A percentile compares a stretch with the other conserved stretches of the same genome.
Conservation (phyloP, 2,797 vertebrate genomes). For the Lutjanus argentimaculatus region DNA sequence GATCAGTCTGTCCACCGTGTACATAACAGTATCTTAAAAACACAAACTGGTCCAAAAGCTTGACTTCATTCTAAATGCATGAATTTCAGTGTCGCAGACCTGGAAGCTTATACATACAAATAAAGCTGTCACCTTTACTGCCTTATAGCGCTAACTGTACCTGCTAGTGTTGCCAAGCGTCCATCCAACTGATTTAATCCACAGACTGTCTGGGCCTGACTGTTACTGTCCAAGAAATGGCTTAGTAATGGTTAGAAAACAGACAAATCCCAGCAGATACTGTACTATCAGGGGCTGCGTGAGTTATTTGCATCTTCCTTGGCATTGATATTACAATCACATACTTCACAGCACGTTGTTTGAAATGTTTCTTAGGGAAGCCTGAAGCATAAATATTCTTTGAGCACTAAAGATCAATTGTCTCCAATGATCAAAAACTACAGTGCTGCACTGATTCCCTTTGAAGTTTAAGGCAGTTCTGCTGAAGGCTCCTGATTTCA, state of each 20-base stretch:
- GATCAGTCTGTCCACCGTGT: background rate
- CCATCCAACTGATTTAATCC: slow-evolving; percentile 15
- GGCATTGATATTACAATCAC: slow-evolving; percentile 77
- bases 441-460: slow-evolving; percentile 69
- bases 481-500: slow-evolving; percentile 74
- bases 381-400: slow-evolving; percentile 81
- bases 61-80: slow-evolving; percentile 16
- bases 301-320: slow-evolving; percentile 56
- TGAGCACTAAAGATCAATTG: slow-evolving; percentile 82
- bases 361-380: slow-evolving; percentile 71
- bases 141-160: background rate
- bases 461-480: slow-evolving; percentile 73
- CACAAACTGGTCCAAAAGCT: slow-evolving; percentile 8
- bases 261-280: slow-evolving; percentile 24
- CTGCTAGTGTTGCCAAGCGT: background rate
- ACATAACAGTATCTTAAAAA: slow-evolving; percentile 2
- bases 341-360: slow-evolving; percentile 64
- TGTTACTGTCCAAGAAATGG: slow-evolving; percentile 2
- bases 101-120: slow-evolving; percentile 14
- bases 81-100: slow-evolving; percentile 1
- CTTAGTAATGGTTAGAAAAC: slow-evolving; percentile 38
- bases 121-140: slow-evolving; percentile 16
- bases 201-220: background rate
- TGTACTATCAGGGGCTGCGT: slow-evolving; percentile 16
- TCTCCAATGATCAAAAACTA: slow-evolving; percentile 83